A percentile compares a stretch with the other conserved stretches of the same genome.
Evolutionary conservation across 2,888 invertebrate genomes (phyloP).

Genomic region (Blomia tropicalis): DNA sequence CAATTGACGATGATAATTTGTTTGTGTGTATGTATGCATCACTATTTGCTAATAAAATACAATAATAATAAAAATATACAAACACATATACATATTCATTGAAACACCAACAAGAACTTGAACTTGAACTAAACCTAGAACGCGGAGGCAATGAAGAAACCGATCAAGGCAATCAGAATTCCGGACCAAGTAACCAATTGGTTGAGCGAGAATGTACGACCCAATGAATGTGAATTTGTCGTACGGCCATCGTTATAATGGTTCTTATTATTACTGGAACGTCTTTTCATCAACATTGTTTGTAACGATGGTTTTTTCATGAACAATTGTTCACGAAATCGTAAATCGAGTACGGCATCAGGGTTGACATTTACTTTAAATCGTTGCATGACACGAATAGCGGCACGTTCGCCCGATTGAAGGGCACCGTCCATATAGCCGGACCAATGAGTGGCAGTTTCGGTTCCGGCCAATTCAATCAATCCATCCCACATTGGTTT

Average conservation of each 20-base stretch:
- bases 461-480: constrained; percentile 32
- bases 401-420: constrained; percentile 31
- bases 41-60: no score
- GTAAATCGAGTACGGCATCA: neutral
- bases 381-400: constrained; percentile 29
- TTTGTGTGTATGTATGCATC: no score
- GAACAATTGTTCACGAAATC: neutral
- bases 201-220: neutral
- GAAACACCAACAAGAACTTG: neutral
- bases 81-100: neutral
- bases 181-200: constrained; percentile 14
- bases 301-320: neutral
- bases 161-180: neutral
- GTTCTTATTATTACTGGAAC: neutral
- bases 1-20: no score
- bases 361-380: neutral
- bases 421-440: constrained; percentile 33
- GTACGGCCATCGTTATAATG: neutral
- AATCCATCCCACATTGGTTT: constrained; percentile 31
- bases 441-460: constrained; percentile 31
- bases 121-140: no score
- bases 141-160: neutral
- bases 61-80: neutral
- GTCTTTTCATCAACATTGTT: neutral
- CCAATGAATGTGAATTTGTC: no score